These are phyloP conservation scores for Zootoca vivipara DNA, from an alignment of 2,113 vertebrate genomes.

Conservation along the genomic window DNA sequence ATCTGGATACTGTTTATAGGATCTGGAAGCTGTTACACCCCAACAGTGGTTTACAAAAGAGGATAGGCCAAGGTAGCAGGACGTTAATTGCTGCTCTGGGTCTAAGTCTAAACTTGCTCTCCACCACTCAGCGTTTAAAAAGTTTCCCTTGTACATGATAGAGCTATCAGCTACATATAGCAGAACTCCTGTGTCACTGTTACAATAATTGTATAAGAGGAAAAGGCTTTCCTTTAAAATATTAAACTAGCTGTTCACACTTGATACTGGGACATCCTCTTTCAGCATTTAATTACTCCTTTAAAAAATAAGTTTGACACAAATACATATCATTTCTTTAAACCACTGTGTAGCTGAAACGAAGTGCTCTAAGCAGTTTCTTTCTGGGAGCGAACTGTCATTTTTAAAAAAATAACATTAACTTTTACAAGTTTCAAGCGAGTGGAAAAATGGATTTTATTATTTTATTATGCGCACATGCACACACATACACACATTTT, in stretches of 20 bases:
- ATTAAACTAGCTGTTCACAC: background rate
- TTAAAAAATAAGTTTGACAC: background rate
- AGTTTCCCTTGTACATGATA: accelerated
- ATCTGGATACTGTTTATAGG: background rate
- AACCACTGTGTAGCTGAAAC: slow-evolving; percentile 25
- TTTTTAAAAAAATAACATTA: slow-evolving; percentile 80
- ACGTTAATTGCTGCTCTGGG: background rate
- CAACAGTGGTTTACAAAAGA: background rate
- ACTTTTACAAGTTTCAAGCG: slow-evolving; percentile 91
- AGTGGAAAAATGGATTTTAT: slow-evolving; percentile 89
- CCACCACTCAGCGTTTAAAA: background rate
- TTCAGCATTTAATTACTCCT: background rate
- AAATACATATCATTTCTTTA: slow-evolving; percentile 27
- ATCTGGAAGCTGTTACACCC: background rate
- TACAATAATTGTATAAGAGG: background rate
- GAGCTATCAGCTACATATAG: accelerated
- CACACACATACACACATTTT: slow-evolving; percentile 21
- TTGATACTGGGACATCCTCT: background rate
- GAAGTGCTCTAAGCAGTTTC: slow-evolving; percentile 70
- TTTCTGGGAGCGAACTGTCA: slow-evolving; percentile 83
- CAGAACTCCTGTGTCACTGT: background rate
- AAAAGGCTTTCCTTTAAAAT: background rate
- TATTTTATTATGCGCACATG: slow-evolving; percentile 65
- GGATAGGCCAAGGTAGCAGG: background rate
- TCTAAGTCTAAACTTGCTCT: background rate